Percentiles rank a stretch among this genome's conserved stretches.
Evolutionary conservation across 1,140 invertebrate genomes (phyloP).

Genomic region (Drosophila prosaltans): DNA sequence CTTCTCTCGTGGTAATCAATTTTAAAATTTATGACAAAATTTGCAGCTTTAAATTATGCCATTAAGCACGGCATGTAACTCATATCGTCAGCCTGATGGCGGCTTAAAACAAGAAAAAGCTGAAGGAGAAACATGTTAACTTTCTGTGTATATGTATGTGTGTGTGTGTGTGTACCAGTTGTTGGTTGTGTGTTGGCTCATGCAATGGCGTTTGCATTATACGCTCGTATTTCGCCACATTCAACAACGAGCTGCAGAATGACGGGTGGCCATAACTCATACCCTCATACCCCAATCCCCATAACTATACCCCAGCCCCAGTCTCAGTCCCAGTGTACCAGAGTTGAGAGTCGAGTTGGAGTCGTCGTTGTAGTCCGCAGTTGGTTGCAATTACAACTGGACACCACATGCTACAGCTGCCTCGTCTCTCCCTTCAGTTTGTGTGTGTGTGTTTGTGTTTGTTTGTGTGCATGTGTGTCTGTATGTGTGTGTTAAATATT

Average conservation of each 20-base stretch:
- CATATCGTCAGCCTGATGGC: slow-evolving; percentile 80
- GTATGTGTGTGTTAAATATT: slow-evolving; percentile 82
- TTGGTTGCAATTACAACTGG: slow-evolving; percentile 80
- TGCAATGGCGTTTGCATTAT: slow-evolving; percentile 82
- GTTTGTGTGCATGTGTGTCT: slow-evolving; percentile 30
- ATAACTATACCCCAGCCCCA: slow-evolving; percentile 13
- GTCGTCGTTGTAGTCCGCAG: slow-evolving; percentile 51
- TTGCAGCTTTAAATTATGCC: slow-evolving; percentile 83
- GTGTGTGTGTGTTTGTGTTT: slow-evolving; percentile 34
- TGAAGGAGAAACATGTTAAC: slow-evolving; percentile 79
- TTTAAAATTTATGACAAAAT: slow-evolving; percentile 83
- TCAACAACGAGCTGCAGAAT: slow-evolving; percentile 77
- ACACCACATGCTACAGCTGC: slow-evolving; percentile 80
- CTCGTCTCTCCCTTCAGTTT: slow-evolving; percentile 36
- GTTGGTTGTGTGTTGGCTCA: slow-evolving; percentile 45
- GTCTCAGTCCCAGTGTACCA: slow-evolving; percentile 15
- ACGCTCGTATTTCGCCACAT: slow-evolving; percentile 81
- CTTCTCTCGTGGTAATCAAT: slow-evolving; percentile 76
- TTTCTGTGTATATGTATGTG: slow-evolving; percentile 62
- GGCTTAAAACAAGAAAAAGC: slow-evolving; percentile 78
- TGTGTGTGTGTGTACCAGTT: slow-evolving; percentile 8
- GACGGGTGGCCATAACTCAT: slow-evolving; percentile 80
- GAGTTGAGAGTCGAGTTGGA: slow-evolving; percentile 28
- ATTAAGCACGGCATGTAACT: slow-evolving; percentile 83
- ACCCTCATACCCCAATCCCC: slow-evolving; percentile 29